Conservation (phyloP, 2,888 invertebrate genomes). For the Miltochrista miniata region DNA sequence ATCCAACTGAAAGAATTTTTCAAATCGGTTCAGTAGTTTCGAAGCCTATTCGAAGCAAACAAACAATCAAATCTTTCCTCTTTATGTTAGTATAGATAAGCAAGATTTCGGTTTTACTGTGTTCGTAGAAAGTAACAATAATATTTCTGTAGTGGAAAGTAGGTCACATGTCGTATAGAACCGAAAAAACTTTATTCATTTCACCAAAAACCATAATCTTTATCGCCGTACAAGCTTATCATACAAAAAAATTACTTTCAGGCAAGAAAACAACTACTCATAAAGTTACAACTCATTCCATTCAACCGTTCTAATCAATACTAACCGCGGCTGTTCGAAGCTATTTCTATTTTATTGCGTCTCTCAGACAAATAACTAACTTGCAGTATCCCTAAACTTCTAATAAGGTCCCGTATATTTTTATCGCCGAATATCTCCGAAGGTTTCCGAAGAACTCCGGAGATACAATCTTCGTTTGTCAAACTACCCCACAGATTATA, state of each 20-base stretch:
- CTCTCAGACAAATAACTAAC: conserved; percentile 33
- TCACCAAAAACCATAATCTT: neutral
- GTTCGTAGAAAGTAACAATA: no score
- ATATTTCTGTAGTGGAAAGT: neutral
- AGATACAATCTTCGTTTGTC: conserved; percentile 29
- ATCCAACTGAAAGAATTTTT: no score
- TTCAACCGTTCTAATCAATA: conserved; percentile 11
- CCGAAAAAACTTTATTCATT: neutral
- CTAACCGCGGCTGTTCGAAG: conserved; percentile 10
- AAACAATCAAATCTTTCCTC: no score
- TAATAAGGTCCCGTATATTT: conserved; percentile 38
- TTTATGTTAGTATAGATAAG: no score
- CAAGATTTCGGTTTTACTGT: no score
- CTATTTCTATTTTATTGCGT: conserved; percentile 33
- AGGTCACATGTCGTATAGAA: neutral
- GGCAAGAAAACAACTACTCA: neutral
- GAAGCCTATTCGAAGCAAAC: no score
- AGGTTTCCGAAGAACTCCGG: conserved; percentile 25
- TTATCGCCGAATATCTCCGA: conserved; percentile 35
- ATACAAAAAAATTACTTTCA: neutral
- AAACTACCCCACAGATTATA: no score
- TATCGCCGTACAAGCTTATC: neutral
- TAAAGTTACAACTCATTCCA: conserved; percentile 3
- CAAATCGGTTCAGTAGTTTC: no score
- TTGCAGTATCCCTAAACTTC: conserved; percentile 36